A percentile compares a stretch with the other conserved stretches of the same genome.
These are phyloP conservation scores for Pithys albifrons DNA, from an alignment of 2,113 vertebrate genomes.

Conservation along the genomic window DNA sequence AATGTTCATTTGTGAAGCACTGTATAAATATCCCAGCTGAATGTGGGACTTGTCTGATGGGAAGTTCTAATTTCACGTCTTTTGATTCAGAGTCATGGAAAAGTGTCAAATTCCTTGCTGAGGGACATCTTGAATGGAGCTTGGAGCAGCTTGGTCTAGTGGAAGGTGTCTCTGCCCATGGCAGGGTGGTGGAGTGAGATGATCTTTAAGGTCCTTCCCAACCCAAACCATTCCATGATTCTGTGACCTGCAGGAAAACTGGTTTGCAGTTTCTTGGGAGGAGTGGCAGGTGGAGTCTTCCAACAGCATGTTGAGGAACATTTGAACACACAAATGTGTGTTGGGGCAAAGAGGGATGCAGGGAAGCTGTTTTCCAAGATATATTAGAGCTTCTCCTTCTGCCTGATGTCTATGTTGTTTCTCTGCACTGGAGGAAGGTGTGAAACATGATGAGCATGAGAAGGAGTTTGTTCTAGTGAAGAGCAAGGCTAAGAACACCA, in stretches of 20 bases:
- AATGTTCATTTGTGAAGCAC: not conserved
- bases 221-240: not conserved
- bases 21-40: not conserved
- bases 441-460: not conserved
- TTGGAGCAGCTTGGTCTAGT: not conserved
- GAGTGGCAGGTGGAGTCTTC: not conserved
- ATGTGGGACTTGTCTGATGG: not conserved
- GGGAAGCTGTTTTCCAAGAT: not conserved
- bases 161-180: not conserved
- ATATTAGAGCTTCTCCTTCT: not conserved
- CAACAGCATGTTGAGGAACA: accelerated
- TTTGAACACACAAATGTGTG: accelerated
- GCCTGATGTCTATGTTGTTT: not conserved
- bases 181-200: not conserved
- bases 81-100: not conserved
- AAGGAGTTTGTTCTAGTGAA: not conserved
- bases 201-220: not conserved
- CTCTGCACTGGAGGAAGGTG: not conserved
- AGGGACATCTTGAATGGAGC: not conserved
- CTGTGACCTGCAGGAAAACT: not conserved
- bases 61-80: not conserved
- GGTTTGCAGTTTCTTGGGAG: not conserved
- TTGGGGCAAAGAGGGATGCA: not conserved
- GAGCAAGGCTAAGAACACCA: not conserved
- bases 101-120: not conserved